Evolutionary conservation across 2,113 vertebrate species (phyloP).

Genomic region (Scomber colias): DNA sequence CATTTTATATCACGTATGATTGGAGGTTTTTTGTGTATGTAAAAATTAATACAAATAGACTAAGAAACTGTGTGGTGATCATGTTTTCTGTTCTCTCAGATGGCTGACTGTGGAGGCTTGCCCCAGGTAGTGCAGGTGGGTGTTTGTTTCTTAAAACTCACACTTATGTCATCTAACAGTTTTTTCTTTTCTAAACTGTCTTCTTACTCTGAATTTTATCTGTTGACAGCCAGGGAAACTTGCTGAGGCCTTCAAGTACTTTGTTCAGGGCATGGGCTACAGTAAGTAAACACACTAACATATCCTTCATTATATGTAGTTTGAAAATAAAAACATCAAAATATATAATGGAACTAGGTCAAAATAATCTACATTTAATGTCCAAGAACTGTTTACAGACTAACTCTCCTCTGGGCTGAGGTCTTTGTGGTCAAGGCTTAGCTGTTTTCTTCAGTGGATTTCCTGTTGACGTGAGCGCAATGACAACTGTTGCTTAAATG

Average conservation of each 20-base stretch:
- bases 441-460: constrained; percentile 18
- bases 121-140: constrained; percentile 97
- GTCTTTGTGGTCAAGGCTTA: constrained; percentile 64
- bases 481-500: constrained; percentile 44
- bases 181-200: background rate
- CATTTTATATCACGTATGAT: background rate
- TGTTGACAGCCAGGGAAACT: constrained; percentile 85
- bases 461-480: constrained; percentile 75
- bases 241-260: constrained; percentile 89
- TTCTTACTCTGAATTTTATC: constrained; percentile 8
- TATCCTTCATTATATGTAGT: background rate
- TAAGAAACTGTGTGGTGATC: background rate
- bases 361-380: background rate
- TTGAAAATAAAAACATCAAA: constrained; percentile 15
- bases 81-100: constrained; percentile 82
- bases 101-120: constrained; percentile 97
- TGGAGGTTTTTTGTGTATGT: background rate
- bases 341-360: background rate
- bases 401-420: constrained; percentile 38
- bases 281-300: constrained; percentile 79
- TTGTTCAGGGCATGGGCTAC: constrained; percentile 89
- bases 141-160: background rate
- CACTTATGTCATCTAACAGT: background rate
- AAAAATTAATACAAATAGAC: constrained; percentile 1
- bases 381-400: constrained; percentile 34